These are phyloP conservation scores for Diadegma fenestrale DNA, from an alignment of 2,888 invertebrate species.

Conservation along the genomic window DNA sequence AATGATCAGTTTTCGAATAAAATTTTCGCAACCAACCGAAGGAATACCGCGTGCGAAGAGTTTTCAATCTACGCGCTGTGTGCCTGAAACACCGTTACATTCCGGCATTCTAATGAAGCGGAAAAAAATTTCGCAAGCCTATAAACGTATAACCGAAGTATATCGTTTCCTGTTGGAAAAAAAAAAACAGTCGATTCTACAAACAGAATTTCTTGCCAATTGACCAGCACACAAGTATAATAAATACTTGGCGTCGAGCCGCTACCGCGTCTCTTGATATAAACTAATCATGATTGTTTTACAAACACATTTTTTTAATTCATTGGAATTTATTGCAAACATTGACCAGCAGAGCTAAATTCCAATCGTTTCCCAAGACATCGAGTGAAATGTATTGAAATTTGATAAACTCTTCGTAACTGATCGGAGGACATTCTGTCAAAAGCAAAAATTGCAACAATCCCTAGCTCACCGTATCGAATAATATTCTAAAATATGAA, in stretches of 20 bases:
- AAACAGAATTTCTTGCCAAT: not conserved
- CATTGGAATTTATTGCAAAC: not conserved
- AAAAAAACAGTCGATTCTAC: not conserved
- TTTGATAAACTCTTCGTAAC: not conserved
- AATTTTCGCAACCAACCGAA: constrained; percentile 34
- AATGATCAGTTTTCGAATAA: constrained; percentile 54
- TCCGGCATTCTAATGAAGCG: constrained; percentile 33
- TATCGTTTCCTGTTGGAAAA: not conserved
- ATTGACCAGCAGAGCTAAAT: not conserved
- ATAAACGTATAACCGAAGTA: not conserved
- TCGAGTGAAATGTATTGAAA: not conserved
- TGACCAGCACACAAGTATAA: not conserved
- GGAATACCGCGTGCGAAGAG: constrained; percentile 45
- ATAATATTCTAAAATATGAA: not conserved
- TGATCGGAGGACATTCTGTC: not conserved
- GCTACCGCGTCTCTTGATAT: too few species aligned
- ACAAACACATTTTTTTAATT: not conserved
- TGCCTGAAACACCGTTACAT: constrained; percentile 53
- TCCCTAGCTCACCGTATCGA: not conserved
- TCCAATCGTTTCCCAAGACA: not conserved
- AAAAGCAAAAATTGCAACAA: not conserved
- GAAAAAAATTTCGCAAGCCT: constrained; percentile 18
- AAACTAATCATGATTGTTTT: not conserved
- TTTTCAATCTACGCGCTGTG: constrained; percentile 28
- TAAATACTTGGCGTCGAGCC: too few species aligned